Percentiles rank a stretch among this genome's conserved stretches.
Conservation (phyloP, 2,797 vertebrate genomes). For the Lepilemur ruficaudatus region DNA sequence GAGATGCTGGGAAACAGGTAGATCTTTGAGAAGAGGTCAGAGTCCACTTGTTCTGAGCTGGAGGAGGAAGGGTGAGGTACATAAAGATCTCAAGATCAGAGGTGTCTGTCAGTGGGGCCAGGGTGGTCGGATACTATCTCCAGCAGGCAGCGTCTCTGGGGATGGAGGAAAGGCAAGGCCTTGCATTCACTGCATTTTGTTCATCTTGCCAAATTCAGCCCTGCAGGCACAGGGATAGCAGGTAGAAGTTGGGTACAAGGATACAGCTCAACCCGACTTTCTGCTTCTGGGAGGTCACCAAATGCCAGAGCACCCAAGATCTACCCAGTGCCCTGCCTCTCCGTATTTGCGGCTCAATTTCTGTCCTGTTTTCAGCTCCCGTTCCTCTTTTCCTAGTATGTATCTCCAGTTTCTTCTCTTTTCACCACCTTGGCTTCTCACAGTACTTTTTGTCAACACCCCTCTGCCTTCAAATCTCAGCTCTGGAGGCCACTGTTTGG, state of each 20-base stretch:
- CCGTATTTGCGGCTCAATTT: not conserved
- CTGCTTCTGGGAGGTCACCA: not conserved
- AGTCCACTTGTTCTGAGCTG: not conserved
- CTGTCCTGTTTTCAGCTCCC: not conserved
- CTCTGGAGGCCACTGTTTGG: not conserved
- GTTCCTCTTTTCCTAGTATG: not conserved
- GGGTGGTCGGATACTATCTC: not conserved
- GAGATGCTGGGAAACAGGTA: not conserved
- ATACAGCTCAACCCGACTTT: not conserved
- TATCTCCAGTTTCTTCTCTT: not conserved
- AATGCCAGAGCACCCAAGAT: not conserved
- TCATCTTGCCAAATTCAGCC: not conserved
- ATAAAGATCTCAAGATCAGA: not conserved
- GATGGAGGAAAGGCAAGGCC: not conserved
- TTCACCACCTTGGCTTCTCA: not conserved
- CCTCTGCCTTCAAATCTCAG: not conserved
- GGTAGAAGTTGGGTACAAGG: too few relatives aligned
- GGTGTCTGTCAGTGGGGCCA: not conserved
- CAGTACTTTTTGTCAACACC: too few relatives aligned
- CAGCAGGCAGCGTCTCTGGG: too few relatives aligned
- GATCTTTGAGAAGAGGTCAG: not conserved
- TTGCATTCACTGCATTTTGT: not conserved
- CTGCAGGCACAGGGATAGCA: accelerated
- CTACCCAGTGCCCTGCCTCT: not conserved
- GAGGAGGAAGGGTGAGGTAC: not conserved